Evolutionary conservation across 2,797 vertebrate species (phyloP), one percentile per base, ranked within the genome.

Genomic region (Aratinga solstitialis): DNA sequence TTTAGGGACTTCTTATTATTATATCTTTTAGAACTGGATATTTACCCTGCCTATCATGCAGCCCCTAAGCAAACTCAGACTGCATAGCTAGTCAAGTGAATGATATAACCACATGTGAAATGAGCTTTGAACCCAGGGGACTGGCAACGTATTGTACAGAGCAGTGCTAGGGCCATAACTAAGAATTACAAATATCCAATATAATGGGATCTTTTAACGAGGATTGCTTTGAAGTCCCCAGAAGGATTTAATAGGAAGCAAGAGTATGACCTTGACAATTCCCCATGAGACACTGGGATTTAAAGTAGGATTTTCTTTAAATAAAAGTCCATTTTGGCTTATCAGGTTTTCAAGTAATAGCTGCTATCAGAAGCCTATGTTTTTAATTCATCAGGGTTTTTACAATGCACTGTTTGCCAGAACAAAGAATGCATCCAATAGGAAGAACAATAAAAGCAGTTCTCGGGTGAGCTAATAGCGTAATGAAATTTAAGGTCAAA

Each of bases 181-280:
- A 93, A 75, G 42, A 77, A 93, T 94, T 85, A 91, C 43, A 86
- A 42, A 66, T 38, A 69, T 22, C 65, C 93, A 67, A 8, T 7
- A 80, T 24, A 79, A 80, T 3, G 40, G 24, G 13, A 4, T 78
- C 71, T 76, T 91, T 63, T 84, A 87, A 83, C 8, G 36, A 87
- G 78, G 87, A 75, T 38, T 27, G 24, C 81, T 90, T 82, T 94
- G 72, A 96, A 85, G 71, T 66, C 87, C 62, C 84, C 82, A 61
- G n/a, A 66, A 95, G 88, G 69, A 94, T 91, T 94, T 90, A 56
- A 76, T 32, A 65, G 65, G 88, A 91, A 89, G 71, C 45, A 38
- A 50, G 50, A 85, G 48, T 48, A 79, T 0, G 14, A 91, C 90
- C 87, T 95, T 86, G 19, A 65, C 45, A 7, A 91, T 72, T 95